Base-by-base conservation (phyloP, 2,113 vertebrate genomes). In the Mola mola region DNA sequence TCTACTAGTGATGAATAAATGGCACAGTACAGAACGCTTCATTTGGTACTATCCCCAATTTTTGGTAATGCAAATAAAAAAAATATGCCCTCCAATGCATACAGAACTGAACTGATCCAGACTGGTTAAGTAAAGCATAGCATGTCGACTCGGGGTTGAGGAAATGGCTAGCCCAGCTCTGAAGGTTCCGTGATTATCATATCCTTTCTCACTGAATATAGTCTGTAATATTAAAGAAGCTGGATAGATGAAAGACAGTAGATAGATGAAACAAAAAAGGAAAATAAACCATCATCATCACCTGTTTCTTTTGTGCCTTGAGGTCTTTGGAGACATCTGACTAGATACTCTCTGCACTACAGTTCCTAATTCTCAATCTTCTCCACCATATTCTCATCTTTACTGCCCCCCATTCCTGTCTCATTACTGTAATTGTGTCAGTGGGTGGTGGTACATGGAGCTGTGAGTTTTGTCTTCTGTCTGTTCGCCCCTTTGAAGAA, bases 401-500 rank as follows among this genome's bases (percentile, higher is more conserved):
- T 28, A 52, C 61, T 21, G 36, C 34, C 46, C 21, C 15, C 5
- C 5, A 1, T 15, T 33, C 53, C 53, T 37, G 12, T 59, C 21
- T 57, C 28, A n/a, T 26, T 16, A 5, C 33, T 49, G 43, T 74
- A 66, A 78, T 61, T 81, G 66, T 60, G 59, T 68, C 68, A 37
- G 66, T 81, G 38, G 52, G 50, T 79, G 67, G 40, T 73, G 31
- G 37, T 22, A 34, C 66, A 59, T 73, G 83, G 74, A 78, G 55
- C 40, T 31, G 55, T 31, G 19, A 36, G 51, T 50, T 70, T 65
- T 59, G 65, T 83, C 55, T 19, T 61, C 60, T 56, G 63, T 55
- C 37, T 66, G 37, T 57, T 72, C n/a, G 16, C 62, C 21, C 38
- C 67, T 86, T 80, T 80, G 62, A 83, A 82, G 85, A 93, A 90